These are phyloP conservation scores for Nothobranchius furzeri DNA, from an alignment of 2,113 vertebrate genomes.

Conservation along the genomic window DNA sequence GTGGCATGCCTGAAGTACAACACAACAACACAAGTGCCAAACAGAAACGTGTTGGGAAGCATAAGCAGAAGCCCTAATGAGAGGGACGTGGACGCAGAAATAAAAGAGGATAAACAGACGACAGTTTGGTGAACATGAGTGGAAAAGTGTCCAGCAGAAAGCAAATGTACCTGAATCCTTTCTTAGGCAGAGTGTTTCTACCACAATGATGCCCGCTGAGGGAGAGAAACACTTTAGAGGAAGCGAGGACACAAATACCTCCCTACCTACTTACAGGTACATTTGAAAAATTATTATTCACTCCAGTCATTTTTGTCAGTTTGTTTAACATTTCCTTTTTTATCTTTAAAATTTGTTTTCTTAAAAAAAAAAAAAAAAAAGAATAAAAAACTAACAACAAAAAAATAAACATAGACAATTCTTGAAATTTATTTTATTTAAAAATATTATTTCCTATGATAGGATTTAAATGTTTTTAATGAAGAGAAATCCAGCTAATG, in stretches of 20 bases:
- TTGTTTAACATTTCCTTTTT: no score
- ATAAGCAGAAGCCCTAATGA: slow-evolving; percentile 43
- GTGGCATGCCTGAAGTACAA: slow-evolving; percentile 51
- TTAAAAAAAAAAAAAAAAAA: no score
- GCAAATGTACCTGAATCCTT: slow-evolving; percentile 92
- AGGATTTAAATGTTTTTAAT: slow-evolving; percentile 31
- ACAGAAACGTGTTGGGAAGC: slow-evolving; percentile 33
- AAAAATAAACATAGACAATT: no score
- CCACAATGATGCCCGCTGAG: slow-evolving; percentile 93
- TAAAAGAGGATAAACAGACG: slow-evolving; percentile 7
- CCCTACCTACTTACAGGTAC: background rate
- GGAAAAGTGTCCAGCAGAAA: slow-evolving; percentile 41
- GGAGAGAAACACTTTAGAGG: slow-evolving; percentile 87
- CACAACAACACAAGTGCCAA: slow-evolving; percentile 49
- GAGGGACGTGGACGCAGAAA: slow-evolving; percentile 33
- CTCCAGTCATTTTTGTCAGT: background rate
- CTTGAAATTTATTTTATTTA: no score
- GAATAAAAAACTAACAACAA: no score
- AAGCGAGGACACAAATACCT: slow-evolving; percentile 34
- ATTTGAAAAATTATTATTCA: background rate
- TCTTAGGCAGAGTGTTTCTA: slow-evolving; percentile 99
- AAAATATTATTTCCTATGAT: no score
- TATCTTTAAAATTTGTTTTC: no score
- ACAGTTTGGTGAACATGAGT: slow-evolving; percentile 38
- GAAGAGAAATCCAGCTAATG: slow-evolving; percentile 3